Evolutionary conservation across 2,113 vertebrate species (phyloP), one percentile per base, ranked within the genome.

Genomic region (Myodes glareolus): DNA sequence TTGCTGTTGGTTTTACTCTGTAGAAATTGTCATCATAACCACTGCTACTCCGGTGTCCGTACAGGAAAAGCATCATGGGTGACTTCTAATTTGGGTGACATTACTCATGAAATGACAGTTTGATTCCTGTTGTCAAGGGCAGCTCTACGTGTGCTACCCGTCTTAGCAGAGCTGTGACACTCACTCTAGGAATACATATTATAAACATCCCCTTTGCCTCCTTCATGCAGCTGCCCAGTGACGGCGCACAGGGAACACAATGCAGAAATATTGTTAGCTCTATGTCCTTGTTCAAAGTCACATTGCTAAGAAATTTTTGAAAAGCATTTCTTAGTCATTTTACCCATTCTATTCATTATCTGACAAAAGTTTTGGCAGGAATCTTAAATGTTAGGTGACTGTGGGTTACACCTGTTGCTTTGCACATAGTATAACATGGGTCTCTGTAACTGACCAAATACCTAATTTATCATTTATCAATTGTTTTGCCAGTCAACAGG

Each of bases 401-500:
- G 33, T 47, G 36, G 4, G 5, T 91, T 87, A 78, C 23, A 78
- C n/a, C 5, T 33, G 29, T 11, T n/a, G 2, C n/a, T 93, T 91
- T 75, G 9, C 47, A 75, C 92, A 95, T n/a, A 42, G 90, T 1
- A 76, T n/a, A 78, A 42, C 14, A 19, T 89, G 47, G 16, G 0
- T 91, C 8, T 80, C 36, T 82, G 23, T 65, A n/a, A 92, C 86
- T 77, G 85, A 76, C 36, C 67, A 31, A 52, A 87, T 91, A 81
- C 23, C 88, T 45, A 50, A 58, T 89, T 90, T 16, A 31, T 96
- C 31, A 70, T 47, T 87, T 42, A n/a, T 88, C 75, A 88, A 55
- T 61, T 31, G 58, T 65, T 68, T 82, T 75, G 52, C 93, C 55
- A 80, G 82, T 97, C 45, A 92, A 88, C 11, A 92, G 39, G n/a